Base-by-base conservation (phyloP, 2,113 vertebrate genomes). In the Oncorhynchus kisutch region DNA sequence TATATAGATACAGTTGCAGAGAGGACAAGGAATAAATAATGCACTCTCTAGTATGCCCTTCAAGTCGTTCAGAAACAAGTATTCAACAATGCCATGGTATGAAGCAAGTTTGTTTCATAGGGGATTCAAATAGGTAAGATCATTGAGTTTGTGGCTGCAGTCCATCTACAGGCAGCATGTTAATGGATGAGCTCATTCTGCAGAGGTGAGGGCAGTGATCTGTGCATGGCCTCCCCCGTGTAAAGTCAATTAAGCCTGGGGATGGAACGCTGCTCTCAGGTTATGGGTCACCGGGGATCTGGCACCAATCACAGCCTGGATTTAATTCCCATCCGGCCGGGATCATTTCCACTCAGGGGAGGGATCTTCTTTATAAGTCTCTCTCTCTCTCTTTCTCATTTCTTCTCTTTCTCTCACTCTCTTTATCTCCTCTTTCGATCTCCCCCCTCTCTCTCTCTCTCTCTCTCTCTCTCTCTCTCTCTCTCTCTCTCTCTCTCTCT, bases 361-460 rank as follows among this genome's bases (percentile, higher is more conserved):
- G 5, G 51, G 62, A 67, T 31, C 81, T 82, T 75, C 22, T 77
- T 72, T 81, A 84, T 59, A 75, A 72, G 80, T 79, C 67, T 78
- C 70, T 74, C 54, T 22, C 25, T n/a, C 75, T 70, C 68, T 48
- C 20, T 73, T 62, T 24, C 64, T 73, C 74, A 82, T 11, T 70
- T 27, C 29, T 62, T 74, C 68, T 65, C 66, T 54, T 3, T n/a
- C 75, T 70, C 68, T 68, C 62, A 51, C 74, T 73, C 68, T 67
- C 62, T 54, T 80, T 57, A 31, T 31, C 29, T 31, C 29, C 71
- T 80, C 48, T 54, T 64, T 62, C 82, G 48, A 75, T 74, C 81
- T 80, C 68, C 75, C 69, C 71, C 60, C 3, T n/a, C 74, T 70
- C 68, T 66, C 59, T 60, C 70, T 79, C 49, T 54, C 67, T 59